These are phyloP conservation scores for Dermatophagoides farinae DNA, from an alignment of 1,140 invertebrate species.

Conservation along the genomic window DNA sequence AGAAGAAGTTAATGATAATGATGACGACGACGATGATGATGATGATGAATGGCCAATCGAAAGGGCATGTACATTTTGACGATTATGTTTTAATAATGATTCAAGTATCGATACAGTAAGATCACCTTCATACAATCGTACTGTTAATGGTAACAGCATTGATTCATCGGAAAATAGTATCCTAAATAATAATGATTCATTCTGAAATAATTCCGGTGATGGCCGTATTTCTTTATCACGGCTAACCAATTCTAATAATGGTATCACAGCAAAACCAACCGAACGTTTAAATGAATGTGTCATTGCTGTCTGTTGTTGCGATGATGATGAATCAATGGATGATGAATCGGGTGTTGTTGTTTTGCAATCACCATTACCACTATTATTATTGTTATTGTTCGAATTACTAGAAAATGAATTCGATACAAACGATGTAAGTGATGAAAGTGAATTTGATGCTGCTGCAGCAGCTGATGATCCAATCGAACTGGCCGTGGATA, in stretches of 20 bases:
- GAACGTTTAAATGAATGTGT: not conserved
- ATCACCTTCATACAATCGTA: constrained; percentile 6
- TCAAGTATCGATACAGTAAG: not conserved
- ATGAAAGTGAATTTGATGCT: not conserved
- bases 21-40: not conserved
- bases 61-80: not conserved
- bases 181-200: not conserved
- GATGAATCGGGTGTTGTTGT: not conserved
- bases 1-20: not conserved
- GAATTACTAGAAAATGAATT: not conserved
- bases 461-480: not conserved
- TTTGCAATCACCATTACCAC: too few species aligned
- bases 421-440: constrained; percentile 5
- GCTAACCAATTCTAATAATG: constrained; percentile 7
- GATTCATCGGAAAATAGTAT: constrained; percentile 3
- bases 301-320: not conserved
- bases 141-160: not conserved
- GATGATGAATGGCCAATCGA: not conserved
- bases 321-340: not conserved
- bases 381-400: not conserved
- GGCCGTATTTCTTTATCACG: constrained; percentile 8
- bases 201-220: not conserved
- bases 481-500: not conserved
- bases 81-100: not conserved
- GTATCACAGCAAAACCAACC: constrained; percentile 8